phyloP scores from a whole-genome alignment of 1,140 invertebrate genomes.

The Formica selysi region DNA sequence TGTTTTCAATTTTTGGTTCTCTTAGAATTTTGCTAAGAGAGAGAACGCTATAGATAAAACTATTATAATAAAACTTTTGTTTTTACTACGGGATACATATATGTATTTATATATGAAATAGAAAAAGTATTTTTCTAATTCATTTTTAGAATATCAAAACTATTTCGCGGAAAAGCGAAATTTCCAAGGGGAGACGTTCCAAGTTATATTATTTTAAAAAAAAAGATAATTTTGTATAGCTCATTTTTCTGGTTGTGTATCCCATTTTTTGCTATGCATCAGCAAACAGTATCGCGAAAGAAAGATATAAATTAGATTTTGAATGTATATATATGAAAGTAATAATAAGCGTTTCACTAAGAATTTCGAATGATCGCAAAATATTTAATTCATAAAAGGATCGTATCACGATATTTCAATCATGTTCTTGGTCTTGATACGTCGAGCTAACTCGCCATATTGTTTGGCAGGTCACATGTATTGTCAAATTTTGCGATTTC shows the following conservation, averaged over 20 bases:
- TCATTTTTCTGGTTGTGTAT: constrained; percentile 31
- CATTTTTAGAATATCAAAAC: constrained; percentile 71
- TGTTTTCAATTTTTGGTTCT: constrained; percentile 73
- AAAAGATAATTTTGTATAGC: constrained; percentile 59
- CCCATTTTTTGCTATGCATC: constrained; percentile 22
- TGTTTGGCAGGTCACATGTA: neutral
- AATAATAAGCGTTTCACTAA: neutral
- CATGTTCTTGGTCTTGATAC: neutral
- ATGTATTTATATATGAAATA: constrained; percentile 54
- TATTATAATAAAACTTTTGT: constrained; percentile 47
- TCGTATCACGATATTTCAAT: constrained; percentile 4
- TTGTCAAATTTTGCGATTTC: constrained; percentile 1
- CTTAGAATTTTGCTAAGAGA: constrained; percentile 49
- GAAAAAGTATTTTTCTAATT: constrained; percentile 76
- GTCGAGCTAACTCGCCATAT: constrained; percentile 2
- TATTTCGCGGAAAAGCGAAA: constrained; percentile 61
- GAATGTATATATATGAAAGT: neutral
- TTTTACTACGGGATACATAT: constrained; percentile 70
- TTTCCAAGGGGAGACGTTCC: constrained; percentile 12
- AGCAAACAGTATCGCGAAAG: constrained; percentile 15
- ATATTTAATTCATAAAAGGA: neutral
- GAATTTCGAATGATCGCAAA: neutral
- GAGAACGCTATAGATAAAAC: constrained; percentile 53
- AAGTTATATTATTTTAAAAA: constrained; percentile 40
- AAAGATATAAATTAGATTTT: constrained; percentile 35